Base-by-base conservation (phyloP, 2,113 vertebrate species). In the Calyptommatus sinebrachiatus region DNA sequence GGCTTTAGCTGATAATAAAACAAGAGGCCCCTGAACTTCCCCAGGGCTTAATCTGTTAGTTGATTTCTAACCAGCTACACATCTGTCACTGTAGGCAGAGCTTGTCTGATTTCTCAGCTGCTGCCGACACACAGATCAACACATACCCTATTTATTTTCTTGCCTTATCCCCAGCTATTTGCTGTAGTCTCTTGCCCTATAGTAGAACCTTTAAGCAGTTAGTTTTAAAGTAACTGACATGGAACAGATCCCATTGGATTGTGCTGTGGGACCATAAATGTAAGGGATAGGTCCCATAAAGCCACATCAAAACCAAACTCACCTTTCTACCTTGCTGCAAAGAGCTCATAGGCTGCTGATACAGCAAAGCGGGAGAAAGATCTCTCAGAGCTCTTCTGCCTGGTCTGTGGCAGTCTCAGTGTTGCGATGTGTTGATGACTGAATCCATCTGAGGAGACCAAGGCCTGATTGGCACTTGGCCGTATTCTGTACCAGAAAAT, bases 11-110 rank as follows among this genome's bases (percentile, higher is more conserved):
- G 76, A 61, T 84, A 83, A 78, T 76, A 67, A 45, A 77, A 57
- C 14, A 12, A 57, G 53, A 57, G 53, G 53, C 53, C 45, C 67
- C 28, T 1, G 8, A 65, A 21, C 50, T 75, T 79, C 86, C 14
- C 24, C 68, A 31, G 67, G 71, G 80, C 48, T 91, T 91, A 92
- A 92, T 91, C 90, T 84, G 70, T 0, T 5, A 73, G 83, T 86
- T 89, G 88, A 89, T 89, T 78, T 79, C 85, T 83, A 71, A 45
- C 73, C 0, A 10, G 71, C 0, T 3, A 48, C 84, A 71, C 91
- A 92, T 84, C 91, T 92, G 91, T 83, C 74, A 75, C 28, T 12
- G 8, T 63, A 60, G 66, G 12, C 66, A 31, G 61, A 63, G 71
- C 31, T 1, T 24, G 76, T 31, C 46, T 77, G 63, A 29, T 53